Base-by-base conservation (phyloP, 1,140 invertebrate genomes). In the Zaprionus ornatus region DNA sequence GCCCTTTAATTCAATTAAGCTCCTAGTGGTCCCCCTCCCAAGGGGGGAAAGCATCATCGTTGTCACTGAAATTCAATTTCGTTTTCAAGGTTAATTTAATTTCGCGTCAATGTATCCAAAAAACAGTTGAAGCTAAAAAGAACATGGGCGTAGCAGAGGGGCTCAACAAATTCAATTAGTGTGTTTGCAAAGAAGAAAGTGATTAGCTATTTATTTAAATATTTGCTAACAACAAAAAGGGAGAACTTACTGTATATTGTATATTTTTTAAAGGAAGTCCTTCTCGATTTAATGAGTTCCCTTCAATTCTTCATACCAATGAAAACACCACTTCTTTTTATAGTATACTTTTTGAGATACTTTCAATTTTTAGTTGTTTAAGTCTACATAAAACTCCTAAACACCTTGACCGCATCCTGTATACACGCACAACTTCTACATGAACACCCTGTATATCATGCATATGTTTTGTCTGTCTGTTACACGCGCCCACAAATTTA, bases 61-160 rank as follows among this genome's bases (percentile, higher is more conserved):
- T 50, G 35, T 66, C 37, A 73, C 57, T 54, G 52, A 67, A 64
- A 79, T 71, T 73, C 55, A 78, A 83, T 65, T 75, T 82, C 15
- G 15, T 25, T 23, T 37, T 55, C 74, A 88, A 87, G 80, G 84
- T 84, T 87, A 87, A 78, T 88, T 62, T 35, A 71, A 84, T 86
- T 67, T 84, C 25, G 35, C 4, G 27, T 72, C 52, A 27, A 63
- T 72, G 65, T 54, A 29, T 17, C 3, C n/a, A 6, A 52, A 13
- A 32, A 37, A 23, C 25, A 13, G 4, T 12, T 12, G n/a, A 21
- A 12, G 17, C 19, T 48, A 19, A 50, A 19, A 12, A 23, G 5
- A 23, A 12, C 45, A 50, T 10, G 5, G 19, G 45, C 45, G 19
- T 50, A 21, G 10, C 6, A 50, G 6, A 45, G 19, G 45, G n/a